phyloP scores from a whole-genome alignment of 2,113 vertebrate species.

The Ictalurus furcatus region DNA sequence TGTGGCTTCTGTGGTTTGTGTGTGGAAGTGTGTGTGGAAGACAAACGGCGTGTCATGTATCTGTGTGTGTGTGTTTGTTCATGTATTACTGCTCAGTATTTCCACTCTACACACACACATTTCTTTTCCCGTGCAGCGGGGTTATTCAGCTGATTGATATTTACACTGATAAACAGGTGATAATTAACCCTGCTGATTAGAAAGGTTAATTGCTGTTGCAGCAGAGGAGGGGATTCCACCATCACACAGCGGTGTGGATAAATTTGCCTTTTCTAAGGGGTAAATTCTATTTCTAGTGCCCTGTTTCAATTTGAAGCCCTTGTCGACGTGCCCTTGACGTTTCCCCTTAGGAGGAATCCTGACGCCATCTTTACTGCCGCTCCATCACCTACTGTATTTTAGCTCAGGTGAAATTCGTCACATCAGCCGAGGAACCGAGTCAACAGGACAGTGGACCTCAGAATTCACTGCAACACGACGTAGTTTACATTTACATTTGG shows the following conservation, averaged over 20 bases:
- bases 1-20: conserved; percentile 3
- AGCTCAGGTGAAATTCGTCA: neutral
- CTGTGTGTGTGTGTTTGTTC: conserved; percentile 1
- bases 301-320: neutral
- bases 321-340: neutral
- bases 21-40: conserved; percentile 10
- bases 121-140: conserved; percentile 68
- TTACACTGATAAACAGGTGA: conserved; percentile 89
- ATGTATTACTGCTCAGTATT: neutral
- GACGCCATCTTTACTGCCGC: neutral
- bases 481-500: neutral
- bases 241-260: neutral
- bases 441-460: neutral
- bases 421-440: neutral
- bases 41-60: conserved; percentile 3
- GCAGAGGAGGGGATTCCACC: neutral
- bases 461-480: neutral
- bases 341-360: neutral
- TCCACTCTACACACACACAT: neutral
- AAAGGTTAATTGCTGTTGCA: conserved; percentile 24
- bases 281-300: neutral
- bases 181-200: conserved; percentile 47
- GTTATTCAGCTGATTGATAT: conserved; percentile 89
- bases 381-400: neutral
- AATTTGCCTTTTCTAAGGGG: neutral